Conservation (phyloP, 2,888 invertebrate genomes). For the Lissocephala sabroskyi region DNA sequence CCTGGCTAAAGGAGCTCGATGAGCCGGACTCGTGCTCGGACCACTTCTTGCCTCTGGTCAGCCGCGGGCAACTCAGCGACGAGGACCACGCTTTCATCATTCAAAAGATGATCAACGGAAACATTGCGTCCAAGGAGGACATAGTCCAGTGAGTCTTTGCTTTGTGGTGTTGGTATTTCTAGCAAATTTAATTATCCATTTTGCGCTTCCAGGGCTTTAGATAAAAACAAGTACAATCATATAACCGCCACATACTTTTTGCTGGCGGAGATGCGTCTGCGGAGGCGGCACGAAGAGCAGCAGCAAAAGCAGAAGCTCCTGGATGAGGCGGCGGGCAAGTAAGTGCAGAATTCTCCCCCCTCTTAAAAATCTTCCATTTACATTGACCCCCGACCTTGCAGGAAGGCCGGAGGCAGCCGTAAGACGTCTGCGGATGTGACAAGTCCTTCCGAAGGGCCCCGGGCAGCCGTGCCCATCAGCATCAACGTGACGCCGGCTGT, state of each 20-base stretch:
- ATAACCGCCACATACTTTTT: conserved; percentile 98
- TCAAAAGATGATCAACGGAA: conserved; percentile 96
- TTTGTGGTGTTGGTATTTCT: too few relatives aligned
- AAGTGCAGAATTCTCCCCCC: conserved; percentile 2
- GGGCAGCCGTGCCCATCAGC: conserved; percentile 62
- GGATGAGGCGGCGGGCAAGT: conserved; percentile 49
- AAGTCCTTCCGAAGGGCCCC: conserved; percentile 53
- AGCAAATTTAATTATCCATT: too few relatives aligned
- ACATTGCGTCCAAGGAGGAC: conserved; percentile 94
- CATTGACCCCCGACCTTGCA: too few relatives aligned
- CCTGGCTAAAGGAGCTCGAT: conserved; percentile 80
- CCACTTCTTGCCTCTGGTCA: conserved; percentile 85
- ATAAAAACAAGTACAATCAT: conserved; percentile 97
- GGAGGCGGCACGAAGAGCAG: conserved; percentile 82
- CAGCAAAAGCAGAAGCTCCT: conserved; percentile 70
- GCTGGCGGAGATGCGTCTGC: conserved; percentile 92
- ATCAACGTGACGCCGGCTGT: conserved; percentile 64
- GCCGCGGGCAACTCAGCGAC: conserved; percentile 90
- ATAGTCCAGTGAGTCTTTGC: conserved; percentile 87
- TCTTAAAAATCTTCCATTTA: too few relatives aligned
- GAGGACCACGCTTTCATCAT: conserved; percentile 93
- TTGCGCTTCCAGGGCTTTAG: conserved; percentile 83
- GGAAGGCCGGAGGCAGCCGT: conserved; percentile 25
- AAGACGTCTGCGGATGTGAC: conserved; percentile 41
- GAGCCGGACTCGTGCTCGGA: conserved; percentile 68